Percentiles rank a stretch among this genome's conserved stretches.
Conservation (phyloP, 2,888 invertebrate species). For the Cybosia mesomella region DNA sequence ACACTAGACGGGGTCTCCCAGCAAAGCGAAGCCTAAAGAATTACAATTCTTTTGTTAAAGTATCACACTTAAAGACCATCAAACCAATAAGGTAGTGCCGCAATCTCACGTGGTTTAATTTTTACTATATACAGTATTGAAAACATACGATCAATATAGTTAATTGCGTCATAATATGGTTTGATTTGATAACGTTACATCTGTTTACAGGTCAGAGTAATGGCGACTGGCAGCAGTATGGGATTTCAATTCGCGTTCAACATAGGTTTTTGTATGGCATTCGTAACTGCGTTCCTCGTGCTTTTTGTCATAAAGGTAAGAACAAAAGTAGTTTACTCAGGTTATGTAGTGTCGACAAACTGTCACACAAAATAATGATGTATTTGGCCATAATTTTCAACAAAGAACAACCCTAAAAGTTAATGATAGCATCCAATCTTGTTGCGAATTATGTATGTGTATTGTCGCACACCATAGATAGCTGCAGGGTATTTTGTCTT, state of each 20-base stretch:
- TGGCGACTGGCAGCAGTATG: conserved; percentile 82
- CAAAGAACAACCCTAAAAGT: too few relatives aligned
- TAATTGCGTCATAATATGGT: neutral
- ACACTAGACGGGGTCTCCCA: too few relatives aligned
- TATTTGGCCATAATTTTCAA: neutral
- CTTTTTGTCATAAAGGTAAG: conserved; percentile 85
- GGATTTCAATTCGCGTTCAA: conserved; percentile 90
- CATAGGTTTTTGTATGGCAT: conserved; percentile 92
- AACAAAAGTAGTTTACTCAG: neutral
- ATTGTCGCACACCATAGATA: too few relatives aligned
- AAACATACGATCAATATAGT: neutral
- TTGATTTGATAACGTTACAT: neutral
- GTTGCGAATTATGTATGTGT: too few relatives aligned
- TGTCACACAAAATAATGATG: neutral
- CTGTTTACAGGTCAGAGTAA: conserved; percentile 70
- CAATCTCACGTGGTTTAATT: too few relatives aligned
- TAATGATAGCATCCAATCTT: too few relatives aligned
- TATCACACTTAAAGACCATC: neutral
- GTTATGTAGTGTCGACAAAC: neutral
- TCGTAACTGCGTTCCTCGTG: conserved; percentile 89
- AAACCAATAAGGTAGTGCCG: neutral
- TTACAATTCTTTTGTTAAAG: too few relatives aligned
- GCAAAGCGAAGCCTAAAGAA: too few relatives aligned
- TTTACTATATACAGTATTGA: neutral
- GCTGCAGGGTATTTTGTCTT: too few relatives aligned